Conservation (phyloP, 2,888 invertebrate species). For the Dorcus hopei region DNA sequence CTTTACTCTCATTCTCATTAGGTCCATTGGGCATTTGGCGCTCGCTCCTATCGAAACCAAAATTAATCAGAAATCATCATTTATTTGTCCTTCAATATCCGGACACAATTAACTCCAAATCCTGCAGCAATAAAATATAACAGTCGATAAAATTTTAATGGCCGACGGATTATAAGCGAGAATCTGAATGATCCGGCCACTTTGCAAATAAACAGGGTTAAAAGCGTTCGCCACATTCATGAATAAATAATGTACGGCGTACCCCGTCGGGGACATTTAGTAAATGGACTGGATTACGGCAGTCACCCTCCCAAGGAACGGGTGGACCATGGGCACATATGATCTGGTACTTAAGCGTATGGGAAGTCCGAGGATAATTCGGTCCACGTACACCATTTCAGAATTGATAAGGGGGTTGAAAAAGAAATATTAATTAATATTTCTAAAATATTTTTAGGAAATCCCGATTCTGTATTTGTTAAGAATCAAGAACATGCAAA, state of each 20-base stretch:
- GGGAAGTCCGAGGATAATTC: constrained; percentile 6
- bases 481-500: too few relatives aligned
- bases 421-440: too few relatives aligned
- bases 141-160: constrained; percentile 18
- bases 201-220: constrained; percentile 46
- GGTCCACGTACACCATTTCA: too few relatives aligned
- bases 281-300: constrained; percentile 49
- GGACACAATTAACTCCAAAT: too few relatives aligned
- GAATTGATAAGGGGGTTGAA: too few relatives aligned
- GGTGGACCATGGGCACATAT: background rate
- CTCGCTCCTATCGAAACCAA: too few relatives aligned
- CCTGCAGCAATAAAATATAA: background rate
- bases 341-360: background rate
- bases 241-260: constrained; percentile 44
- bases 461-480: too few relatives aligned
- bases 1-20: too few relatives aligned
- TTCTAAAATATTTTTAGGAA: too few relatives aligned
- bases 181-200: constrained; percentile 37
- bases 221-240: constrained; percentile 48
- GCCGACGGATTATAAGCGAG: constrained; percentile 17
- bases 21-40: too few relatives aligned
- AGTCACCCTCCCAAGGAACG: constrained; percentile 34
- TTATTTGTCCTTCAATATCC: too few relatives aligned
- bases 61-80: too few relatives aligned
- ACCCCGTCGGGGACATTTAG: constrained; percentile 38